A percentile compares a stretch with the other conserved stretches of the same genome.
Evolutionary conservation across 2,113 vertebrate species (phyloP).

Genomic region (Prunella fulvescens): DNA sequence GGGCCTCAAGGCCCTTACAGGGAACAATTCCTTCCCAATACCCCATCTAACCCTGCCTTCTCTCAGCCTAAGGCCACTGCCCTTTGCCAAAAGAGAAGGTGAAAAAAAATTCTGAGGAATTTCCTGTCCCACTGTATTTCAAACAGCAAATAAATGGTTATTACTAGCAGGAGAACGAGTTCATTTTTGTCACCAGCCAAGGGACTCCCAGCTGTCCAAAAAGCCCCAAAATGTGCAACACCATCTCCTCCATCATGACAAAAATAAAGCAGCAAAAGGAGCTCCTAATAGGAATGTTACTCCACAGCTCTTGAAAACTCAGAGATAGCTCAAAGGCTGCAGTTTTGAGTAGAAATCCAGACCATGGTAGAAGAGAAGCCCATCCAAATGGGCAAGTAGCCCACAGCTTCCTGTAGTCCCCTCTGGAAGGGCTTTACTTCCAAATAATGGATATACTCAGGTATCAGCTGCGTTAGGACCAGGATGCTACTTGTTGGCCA

Average conservation of each 20-base stretch:
- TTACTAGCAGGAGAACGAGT: neutral
- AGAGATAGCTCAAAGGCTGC: neutral
- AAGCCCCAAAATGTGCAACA: fast-evolving
- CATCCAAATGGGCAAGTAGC: neutral
- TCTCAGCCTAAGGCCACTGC: neutral
- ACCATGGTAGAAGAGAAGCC: neutral
- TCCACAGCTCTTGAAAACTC: neutral
- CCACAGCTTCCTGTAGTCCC: neutral
- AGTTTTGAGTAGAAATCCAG: neutral
- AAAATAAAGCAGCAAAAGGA: neutral
- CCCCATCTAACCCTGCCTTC: fast-evolving
- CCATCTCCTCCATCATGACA: neutral
- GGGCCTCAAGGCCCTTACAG: neutral
- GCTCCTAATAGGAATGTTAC: neutral
- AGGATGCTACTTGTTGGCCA: neutral
- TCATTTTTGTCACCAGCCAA: neutral
- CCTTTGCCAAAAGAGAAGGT: neutral
- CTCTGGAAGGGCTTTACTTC: neutral
- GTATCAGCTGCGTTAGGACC: neutral
- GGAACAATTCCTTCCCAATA: neutral
- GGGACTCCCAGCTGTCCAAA: neutral
- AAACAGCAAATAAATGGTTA: neutral
- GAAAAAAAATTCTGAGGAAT: neutral
- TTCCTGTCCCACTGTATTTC: neutral
- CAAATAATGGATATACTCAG: neutral